Conservation (phyloP, 2,113 vertebrate species). For the Coptodon bakossiorum region DNA sequence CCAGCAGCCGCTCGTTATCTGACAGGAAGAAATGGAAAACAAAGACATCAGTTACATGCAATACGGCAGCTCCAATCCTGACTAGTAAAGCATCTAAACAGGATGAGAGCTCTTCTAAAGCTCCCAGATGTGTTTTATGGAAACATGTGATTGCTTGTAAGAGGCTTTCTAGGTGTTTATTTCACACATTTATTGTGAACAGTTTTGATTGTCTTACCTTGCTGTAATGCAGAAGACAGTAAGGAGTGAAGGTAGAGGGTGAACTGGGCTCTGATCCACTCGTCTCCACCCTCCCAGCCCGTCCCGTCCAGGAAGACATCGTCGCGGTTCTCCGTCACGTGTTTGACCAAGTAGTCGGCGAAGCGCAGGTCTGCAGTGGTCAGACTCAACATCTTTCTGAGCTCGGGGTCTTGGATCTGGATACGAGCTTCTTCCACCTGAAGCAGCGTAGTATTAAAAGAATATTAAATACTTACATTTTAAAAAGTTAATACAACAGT, state of each 20-base stretch:
- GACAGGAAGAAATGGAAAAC: not conserved
- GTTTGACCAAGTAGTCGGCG: slow-evolving; percentile 89
- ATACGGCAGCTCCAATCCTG: not conserved
- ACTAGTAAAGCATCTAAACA: not conserved
- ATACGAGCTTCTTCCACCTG: slow-evolving; percentile 90
- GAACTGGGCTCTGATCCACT: slow-evolving; percentile 98
- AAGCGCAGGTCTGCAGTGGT: slow-evolving; percentile 95
- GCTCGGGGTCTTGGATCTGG: slow-evolving; percentile 89
- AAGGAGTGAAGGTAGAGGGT: slow-evolving; percentile 86
- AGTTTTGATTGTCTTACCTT: slow-evolving; percentile 64
- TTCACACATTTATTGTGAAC: not conserved
- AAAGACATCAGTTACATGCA: not conserved
- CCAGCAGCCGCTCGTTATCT: slow-evolving; percentile 90
- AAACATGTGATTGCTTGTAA: not conserved
- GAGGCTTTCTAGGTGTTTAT: fast-evolving
- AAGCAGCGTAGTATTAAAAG: not conserved
- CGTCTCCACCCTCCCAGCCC: slow-evolving; percentile 97
- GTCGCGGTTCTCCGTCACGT: slow-evolving; percentile 91
- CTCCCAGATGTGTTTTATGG: fast-evolving
- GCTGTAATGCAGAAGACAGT: slow-evolving; percentile 82
- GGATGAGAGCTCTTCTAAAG: not conserved
- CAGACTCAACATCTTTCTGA: slow-evolving; percentile 82
- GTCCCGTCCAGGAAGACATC: slow-evolving; percentile 97
- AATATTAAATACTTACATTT: not conserved
- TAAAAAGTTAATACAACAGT: not conserved